phyloP scores from a whole-genome alignment of 1,140 invertebrate species.

The Eumeta japonica region DNA sequence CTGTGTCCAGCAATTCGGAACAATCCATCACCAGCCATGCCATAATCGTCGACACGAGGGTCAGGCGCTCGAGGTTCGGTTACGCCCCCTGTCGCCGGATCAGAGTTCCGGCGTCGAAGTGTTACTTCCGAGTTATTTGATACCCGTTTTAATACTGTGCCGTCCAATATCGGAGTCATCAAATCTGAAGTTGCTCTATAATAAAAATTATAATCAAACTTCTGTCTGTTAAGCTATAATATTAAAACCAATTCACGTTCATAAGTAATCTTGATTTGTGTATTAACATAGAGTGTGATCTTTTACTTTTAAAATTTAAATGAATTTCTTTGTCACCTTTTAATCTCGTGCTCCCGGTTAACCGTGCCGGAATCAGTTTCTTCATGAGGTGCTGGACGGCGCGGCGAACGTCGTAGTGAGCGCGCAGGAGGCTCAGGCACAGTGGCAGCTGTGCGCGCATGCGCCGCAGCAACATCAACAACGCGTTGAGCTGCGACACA shows the following conservation, averaged over 20 bases:
- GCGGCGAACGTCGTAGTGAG: conserved; percentile 33
- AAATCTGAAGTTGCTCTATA: conserved; percentile 27
- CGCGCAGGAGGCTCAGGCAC: conserved; percentile 50
- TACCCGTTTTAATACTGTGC: background rate
- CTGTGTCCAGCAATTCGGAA: conserved; percentile 69
- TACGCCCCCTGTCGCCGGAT: conserved; percentile 67
- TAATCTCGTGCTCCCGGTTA: conserved; percentile 13
- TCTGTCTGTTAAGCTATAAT: too few species aligned
- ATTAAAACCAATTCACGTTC: too few species aligned
- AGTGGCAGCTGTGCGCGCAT: conserved; percentile 12
- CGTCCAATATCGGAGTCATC: conserved; percentile 39
- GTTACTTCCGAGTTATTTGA: conserved; percentile 45
- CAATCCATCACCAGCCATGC: conserved; percentile 48
- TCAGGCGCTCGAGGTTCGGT: conserved; percentile 26
- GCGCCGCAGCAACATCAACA: conserved; percentile 12
- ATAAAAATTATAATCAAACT: background rate
- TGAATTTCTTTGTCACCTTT: conserved; percentile 9
- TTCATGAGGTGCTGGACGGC: conserved; percentile 7
- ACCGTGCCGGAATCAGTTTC: background rate
- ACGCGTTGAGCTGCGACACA: conserved; percentile 16
- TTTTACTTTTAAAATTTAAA: too few species aligned
- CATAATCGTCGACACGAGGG: conserved; percentile 38
- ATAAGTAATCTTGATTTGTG: too few species aligned
- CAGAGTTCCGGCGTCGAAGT: conserved; percentile 68
- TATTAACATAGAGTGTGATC: too few species aligned